Base-by-base conservation (phyloP, 2,888 invertebrate genomes). In the Sericinus montela region DNA sequence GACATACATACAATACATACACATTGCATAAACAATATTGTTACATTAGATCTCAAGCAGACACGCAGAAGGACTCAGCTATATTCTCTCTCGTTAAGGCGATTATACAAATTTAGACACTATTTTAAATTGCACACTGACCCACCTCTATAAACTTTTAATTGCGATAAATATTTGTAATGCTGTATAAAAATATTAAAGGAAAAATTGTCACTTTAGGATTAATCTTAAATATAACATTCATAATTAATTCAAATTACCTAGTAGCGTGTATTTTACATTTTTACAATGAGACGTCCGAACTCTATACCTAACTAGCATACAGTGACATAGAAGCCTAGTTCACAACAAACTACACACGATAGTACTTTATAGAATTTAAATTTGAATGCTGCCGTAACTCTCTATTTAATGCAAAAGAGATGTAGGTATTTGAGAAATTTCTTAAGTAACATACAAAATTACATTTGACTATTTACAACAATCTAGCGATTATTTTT, bases 131-230 rank as follows among this genome's bases (percentile, higher is more conserved):
- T 85, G 85, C 87, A 85, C 86, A 81, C 82, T 79, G 83, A 86
- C 79, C 79, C 85, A 86, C 82, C 86, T 82, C 83, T 85, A 86
- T 84, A 87, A 82, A 86, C 80, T 82, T 86, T 86, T 83, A 85
- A 85, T 86, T 86, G 86, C 86, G 82, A 80, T 86, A 82, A 79
- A 84, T 86, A 86, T 77, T 76, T 80, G 79, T 84, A 82, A 85
- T 85, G 85, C 84, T 88, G 87, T 88, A 88, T 87, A 88, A 88
- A 88, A 87, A 88, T 87, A 87, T 85, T 87, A 87, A 88, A 88
- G 85, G 78, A 84, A 88, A 85, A 83, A 82, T 82, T 78, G 79
- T 82, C 79, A 80, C 80, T 79, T 79, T 78, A 79, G 72, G 80
- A 77, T 75, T 76, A 73, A 77, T 80, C 79, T 85, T 84, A 63